phyloP scores from a whole-genome alignment of 2,113 vertebrate genomes.

The Penelope pileata region DNA sequence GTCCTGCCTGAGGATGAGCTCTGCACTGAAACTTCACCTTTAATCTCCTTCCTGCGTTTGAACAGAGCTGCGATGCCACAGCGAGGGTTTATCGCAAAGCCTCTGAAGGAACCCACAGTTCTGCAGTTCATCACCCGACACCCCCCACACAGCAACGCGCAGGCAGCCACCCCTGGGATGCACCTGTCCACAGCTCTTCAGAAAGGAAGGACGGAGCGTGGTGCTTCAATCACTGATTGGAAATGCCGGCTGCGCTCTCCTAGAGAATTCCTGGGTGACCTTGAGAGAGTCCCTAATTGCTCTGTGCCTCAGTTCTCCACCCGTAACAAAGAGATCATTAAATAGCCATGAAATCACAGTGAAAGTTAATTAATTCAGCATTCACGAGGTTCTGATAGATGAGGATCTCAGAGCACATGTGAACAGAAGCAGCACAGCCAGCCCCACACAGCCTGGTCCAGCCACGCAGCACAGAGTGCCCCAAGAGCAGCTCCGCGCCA shows the following conservation, averaged over 20 bases:
- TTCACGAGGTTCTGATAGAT: not conserved
- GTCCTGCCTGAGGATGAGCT: slow-evolving; percentile 57
- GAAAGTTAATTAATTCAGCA: slow-evolving; percentile 19
- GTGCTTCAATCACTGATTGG: not conserved
- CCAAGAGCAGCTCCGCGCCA: not conserved
- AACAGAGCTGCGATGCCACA: not conserved
- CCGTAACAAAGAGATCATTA: slow-evolving; percentile 36
- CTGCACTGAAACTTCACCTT: slow-evolving; percentile 47
- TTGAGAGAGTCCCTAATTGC: not conserved
- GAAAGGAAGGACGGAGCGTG: not conserved
- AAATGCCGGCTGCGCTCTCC: not conserved
- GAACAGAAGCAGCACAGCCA: not conserved
- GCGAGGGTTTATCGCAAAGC: not conserved
- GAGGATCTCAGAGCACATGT: not conserved
- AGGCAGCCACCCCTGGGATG: not conserved
- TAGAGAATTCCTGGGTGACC: slow-evolving; percentile 19
- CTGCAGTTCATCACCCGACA: not conserved
- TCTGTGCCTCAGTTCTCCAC: slow-evolving; percentile 30
- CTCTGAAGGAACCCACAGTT: not conserved
- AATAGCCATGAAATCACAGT: slow-evolving; percentile 29
- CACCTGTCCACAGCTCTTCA: not conserved
- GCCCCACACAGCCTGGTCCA: not conserved
- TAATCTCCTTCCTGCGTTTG: slow-evolving; percentile 14
- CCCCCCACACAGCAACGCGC: not conserved
- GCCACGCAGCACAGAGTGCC: not conserved